Evolutionary conservation across 2,113 vertebrate species (phyloP), one percentile per base, ranked within the genome.

Genomic region (Rhea pennata): DNA sequence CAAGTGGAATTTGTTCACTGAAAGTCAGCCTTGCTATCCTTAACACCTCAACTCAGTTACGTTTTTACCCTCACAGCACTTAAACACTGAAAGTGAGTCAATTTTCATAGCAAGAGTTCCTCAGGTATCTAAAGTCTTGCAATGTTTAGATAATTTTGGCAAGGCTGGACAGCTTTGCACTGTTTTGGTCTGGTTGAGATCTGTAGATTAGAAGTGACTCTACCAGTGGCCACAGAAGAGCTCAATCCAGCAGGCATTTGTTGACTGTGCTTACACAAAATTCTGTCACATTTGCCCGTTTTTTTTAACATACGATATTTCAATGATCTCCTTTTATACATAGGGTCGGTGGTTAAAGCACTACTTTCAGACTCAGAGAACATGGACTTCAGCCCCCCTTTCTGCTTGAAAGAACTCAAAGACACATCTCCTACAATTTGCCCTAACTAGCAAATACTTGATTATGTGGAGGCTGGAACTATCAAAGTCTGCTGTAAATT

Each of bases 391-490:
- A 75, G 50, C 23, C 1, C 0, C 29, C 9, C 9, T 80, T n/a
- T 67, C 31, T 50, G 50, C 7, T 39, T 66, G 56, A 66, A 75
- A 62, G 21, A 56, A 44, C 23, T 80, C 31, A 56, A 44, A 80
- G 23, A 7, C 17, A 17, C 12, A 48, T 90, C 73, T 75, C 29
- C 22, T 50, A 26, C 39, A 16, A 61, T 71, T 80, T 76, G 9
- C 19, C 51, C 31, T 44, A 54, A 40, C 31, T 40, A 56, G 58
- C n/a, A 74, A 84, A 44, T 3, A 80, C 19, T n/a, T 61, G 19
- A 3, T 2, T 80, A n/a, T 61, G 6, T 33, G 44, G 0, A 0
- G 36, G 29, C 73, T 66, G 22, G 22, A 10, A 87, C n/a, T n/a
- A 21, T 53, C 21, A 50, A 72, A 72, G 21, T 56, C 59, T 89